phyloP scores from a whole-genome alignment of 1,140 invertebrate genomes.

The Sarcophaga peregrina region DNA sequence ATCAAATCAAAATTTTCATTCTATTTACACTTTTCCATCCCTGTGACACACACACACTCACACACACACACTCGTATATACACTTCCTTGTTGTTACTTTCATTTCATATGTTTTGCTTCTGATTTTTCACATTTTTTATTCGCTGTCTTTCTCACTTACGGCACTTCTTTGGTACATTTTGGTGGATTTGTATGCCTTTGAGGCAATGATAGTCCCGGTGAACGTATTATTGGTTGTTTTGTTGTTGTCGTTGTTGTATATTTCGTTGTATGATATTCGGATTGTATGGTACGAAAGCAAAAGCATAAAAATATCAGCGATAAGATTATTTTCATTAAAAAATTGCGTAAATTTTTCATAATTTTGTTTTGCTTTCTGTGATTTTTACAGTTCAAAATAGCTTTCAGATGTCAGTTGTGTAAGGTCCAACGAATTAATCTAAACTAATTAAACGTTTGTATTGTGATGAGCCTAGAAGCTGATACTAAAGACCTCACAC shows the following conservation, averaged over 20 bases:
- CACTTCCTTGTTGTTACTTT: too few relatives aligned
- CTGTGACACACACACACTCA: too few relatives aligned
- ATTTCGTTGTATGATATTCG: conserved; percentile 31
- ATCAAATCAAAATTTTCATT: too few relatives aligned
- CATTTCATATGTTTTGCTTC: too few relatives aligned
- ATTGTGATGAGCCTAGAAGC: neutral
- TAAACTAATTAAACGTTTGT: conserved; percentile 25
- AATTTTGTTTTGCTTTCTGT: neutral
- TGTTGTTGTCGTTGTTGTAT: conserved; percentile 53
- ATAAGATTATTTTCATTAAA: conserved; percentile 44
- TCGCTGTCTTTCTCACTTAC: conserved; percentile 51
- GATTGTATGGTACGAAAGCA: conserved; percentile 34
- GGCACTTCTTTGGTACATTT: conserved; percentile 63
- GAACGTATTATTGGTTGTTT: conserved; percentile 55
- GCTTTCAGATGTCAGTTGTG: neutral
- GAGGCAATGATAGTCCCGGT: conserved; percentile 57
- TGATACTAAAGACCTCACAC: neutral
- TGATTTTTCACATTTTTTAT: neutral
- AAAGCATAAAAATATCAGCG: conserved; percentile 39
- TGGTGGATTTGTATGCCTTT: conserved; percentile 52
- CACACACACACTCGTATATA: too few relatives aligned
- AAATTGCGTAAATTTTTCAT: conserved; percentile 39
- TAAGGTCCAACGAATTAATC: conserved; percentile 18
- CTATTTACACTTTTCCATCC: too few relatives aligned
- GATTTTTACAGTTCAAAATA: neutral